Evolutionary conservation across 2,113 vertebrate genomes (phyloP).

Genomic region (Chrysochloris asiatica): DNA sequence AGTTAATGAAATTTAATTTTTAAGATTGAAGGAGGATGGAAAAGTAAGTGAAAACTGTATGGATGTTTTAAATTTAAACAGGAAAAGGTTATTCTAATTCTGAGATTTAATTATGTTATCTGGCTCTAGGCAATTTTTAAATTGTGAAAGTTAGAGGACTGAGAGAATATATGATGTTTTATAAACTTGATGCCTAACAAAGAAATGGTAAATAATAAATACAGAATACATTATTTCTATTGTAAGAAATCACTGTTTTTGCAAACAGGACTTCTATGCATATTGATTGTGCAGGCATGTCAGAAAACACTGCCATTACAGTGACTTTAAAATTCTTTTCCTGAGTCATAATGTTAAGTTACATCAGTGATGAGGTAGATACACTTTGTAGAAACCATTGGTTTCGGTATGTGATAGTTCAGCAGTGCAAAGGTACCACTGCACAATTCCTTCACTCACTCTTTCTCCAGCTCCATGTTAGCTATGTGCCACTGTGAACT

Average conservation of each 20-base stretch:
- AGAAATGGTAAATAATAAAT: constrained; percentile 12
- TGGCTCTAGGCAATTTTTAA: constrained; percentile 7
- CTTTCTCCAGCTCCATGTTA: background rate
- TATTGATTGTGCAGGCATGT: background rate
- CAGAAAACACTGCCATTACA: background rate
- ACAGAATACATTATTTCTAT: background rate
- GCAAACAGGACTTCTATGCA: background rate
- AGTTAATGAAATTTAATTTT: constrained; percentile 35
- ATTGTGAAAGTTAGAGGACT: background rate
- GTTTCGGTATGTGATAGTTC: background rate
- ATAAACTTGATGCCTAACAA: background rate
- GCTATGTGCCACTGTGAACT: background rate
- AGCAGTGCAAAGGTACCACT: background rate
- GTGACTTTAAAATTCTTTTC: background rate
- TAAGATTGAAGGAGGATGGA: background rate
- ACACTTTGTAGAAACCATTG: background rate
- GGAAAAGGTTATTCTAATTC: constrained; percentile 27
- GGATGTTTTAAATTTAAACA: constrained; percentile 42
- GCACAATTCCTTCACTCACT: background rate
- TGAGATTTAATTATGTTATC: constrained; percentile 26
- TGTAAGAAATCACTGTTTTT: constrained; percentile 9
- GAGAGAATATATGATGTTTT: background rate
- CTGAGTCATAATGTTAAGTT: background rate
- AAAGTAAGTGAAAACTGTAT: constrained; percentile 35
- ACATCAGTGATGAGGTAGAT: background rate